phyloP scores from a whole-genome alignment of 37 sponge, comb jelly and placozoan genomes.

The Chondrosia reniformis region DNA sequence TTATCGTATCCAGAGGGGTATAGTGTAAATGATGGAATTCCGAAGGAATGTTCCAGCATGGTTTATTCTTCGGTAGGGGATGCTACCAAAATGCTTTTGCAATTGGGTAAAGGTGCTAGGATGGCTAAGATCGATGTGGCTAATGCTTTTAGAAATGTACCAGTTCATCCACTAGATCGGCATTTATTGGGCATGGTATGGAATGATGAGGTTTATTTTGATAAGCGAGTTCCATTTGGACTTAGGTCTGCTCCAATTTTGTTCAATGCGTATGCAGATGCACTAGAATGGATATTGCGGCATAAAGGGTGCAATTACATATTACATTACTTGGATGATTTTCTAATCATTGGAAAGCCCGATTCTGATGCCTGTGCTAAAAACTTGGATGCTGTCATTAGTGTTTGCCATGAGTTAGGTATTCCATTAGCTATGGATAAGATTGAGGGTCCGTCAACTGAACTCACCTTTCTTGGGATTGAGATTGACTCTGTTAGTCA shows the following conservation, averaged over 20 bases:
- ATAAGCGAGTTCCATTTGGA: background rate
- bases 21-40: background rate
- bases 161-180: background rate
- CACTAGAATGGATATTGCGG: background rate
- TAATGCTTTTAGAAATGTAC: background rate
- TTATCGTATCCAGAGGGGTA: background rate
- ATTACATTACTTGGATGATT: background rate
- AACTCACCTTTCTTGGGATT: background rate
- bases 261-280: slow-evolving; percentile 3
- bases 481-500: background rate
- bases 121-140: background rate
- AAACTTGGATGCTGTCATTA: background rate
- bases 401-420: background rate
- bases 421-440: background rate
- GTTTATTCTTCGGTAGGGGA: background rate
- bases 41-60: background rate
- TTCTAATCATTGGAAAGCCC: background rate
- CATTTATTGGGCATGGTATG: background rate
- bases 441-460: background rate
- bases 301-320: background rate
- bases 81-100: background rate
- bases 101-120: background rate
- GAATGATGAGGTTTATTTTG: background rate
- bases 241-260: background rate
- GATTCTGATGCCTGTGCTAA: background rate